Base-by-base conservation (phyloP, 2,113 vertebrate genomes). In the Piaya cayana region DNA sequence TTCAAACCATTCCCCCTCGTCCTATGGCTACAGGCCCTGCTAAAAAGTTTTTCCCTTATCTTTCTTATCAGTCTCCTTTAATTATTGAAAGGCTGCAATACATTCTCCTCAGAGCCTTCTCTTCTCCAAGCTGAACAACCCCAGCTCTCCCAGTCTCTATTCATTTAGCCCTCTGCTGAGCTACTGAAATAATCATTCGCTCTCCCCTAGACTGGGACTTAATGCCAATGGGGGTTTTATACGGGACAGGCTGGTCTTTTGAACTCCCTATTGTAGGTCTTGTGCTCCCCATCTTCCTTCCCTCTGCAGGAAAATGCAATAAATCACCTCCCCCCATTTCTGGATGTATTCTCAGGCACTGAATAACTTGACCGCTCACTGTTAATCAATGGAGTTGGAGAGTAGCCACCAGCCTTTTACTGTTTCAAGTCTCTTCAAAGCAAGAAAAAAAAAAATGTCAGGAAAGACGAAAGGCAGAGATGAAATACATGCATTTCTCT, bases 351-450 rank as follows among this genome's bases (percentile, higher is more conserved):
- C 75, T 94, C 65, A 95, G 71, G 76, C 82, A 49, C 64, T n/a
- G 85, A 70, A 82, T 79, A 93, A 39, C 76, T 88, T 92, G 93
- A 90, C 90, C 93, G 67, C 76, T 96, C 82, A 22, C 88, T 82
- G 92, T 90, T 96, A 93, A 96, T 96, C 95, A 96, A 83, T 88
- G 63, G 60, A 93, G 43, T 2, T 96, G 94, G 94, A 95, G 72
- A 13, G 76, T 80, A 58, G 95, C 95, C 93, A 97, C 75, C 85
- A 90, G 80, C 69, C 86, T 95, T 81, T 95, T 96, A 93, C 88
- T 93, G 83, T 90, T 95, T 78, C 90, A 92, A 68, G 90, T 72
- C 90, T 90, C 90, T 96, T 95, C 93, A 93, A 91, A 95, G 87
- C 39, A 79, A 67, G 83, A 39, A 81, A 62, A 53, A 53, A 76